Conservation (phyloP, 2,888 invertebrate genomes). For the Campoplex capitator region DNA sequence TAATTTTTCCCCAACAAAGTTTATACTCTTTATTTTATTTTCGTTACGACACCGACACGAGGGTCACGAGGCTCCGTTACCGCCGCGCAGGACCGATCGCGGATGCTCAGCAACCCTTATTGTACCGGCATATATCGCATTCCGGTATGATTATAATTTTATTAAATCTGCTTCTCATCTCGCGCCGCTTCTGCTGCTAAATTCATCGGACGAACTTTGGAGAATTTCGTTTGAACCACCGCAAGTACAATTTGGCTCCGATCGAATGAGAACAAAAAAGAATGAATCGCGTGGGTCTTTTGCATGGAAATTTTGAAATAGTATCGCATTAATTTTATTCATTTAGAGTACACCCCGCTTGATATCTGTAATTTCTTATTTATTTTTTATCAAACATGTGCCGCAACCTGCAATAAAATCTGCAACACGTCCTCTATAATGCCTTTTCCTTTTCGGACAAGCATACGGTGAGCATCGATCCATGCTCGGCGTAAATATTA, state of each 20-base stretch:
- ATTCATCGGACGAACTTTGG: neutral
- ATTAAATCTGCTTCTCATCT: neutral
- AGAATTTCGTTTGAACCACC: neutral
- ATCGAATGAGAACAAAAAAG: neutral
- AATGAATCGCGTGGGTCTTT: too few species aligned
- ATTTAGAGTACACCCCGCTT: neutral
- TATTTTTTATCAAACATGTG: too few species aligned
- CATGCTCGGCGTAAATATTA: too few species aligned
- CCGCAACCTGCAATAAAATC: too few species aligned
- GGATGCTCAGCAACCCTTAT: constrained; percentile 4
- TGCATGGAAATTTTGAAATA: neutral
- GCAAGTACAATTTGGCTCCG: neutral
- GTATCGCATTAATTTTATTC: neutral
- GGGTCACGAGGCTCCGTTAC: too few species aligned
- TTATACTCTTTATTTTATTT: too few species aligned
- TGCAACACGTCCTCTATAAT: too few species aligned
- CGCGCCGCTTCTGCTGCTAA: neutral
- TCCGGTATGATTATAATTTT: too few species aligned
- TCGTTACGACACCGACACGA: too few species aligned
- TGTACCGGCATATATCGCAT: too few species aligned
- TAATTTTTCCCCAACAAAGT: too few species aligned
- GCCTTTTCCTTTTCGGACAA: neutral
- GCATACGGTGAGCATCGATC: too few species aligned
- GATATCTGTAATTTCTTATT: neutral
- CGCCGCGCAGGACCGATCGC: neutral